Base-by-base conservation (phyloP, 2,113 vertebrate genomes). In the Petrocephalus zakoni region DNA sequence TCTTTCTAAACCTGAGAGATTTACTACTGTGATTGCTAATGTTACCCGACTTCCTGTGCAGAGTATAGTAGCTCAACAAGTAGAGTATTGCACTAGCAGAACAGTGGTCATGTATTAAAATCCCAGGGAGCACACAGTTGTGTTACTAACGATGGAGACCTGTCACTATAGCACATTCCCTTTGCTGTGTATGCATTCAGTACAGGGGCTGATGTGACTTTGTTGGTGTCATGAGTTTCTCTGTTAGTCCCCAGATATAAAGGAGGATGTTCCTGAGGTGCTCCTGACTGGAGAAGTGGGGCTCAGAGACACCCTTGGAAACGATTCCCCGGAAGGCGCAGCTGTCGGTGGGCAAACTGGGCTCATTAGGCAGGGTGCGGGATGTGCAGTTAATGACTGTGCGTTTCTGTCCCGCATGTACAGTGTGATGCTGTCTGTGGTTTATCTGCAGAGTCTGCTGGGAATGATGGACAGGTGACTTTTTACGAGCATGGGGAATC, bases 281-380 rank as follows among this genome's bases (percentile, higher is more conserved):
- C 92, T 90, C 0, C 88, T 94, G 8, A 88, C 92, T 7, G 82
- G 89, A n/a, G 94, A 93, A 0, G 91, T 93, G 34, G 92, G 91
- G 0, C 13, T 95, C 5, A 93, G 92, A 92, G 92, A 95, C 3
- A 91, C 93, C 9, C 86, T 90, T 0, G 93, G 93, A 21, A 90
- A 93, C 89, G 90, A 95, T 91, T 89, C 49, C n/a, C 87, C 46
- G 1, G 58, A 78, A 78, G 87, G 47, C 5, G 0, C 94, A 53
- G 91, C 83, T 3, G 92, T 93, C 89, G 92, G 94, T 5, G 84
- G 90, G 7, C 88, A 92, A 61, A 86, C 95, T 96, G 49, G 93
- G 94, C 81, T 56, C 13, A 42, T 42, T 68, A 5, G 5, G 25
- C 4, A 29, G 13, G 64, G 46, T 68, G 58, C 11, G 17, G 22